A percentile compares a stretch with the other conserved stretches of the same genome.
Conservation (phyloP, 2,888 invertebrate genomes). For the Phaonia tiefii region DNA sequence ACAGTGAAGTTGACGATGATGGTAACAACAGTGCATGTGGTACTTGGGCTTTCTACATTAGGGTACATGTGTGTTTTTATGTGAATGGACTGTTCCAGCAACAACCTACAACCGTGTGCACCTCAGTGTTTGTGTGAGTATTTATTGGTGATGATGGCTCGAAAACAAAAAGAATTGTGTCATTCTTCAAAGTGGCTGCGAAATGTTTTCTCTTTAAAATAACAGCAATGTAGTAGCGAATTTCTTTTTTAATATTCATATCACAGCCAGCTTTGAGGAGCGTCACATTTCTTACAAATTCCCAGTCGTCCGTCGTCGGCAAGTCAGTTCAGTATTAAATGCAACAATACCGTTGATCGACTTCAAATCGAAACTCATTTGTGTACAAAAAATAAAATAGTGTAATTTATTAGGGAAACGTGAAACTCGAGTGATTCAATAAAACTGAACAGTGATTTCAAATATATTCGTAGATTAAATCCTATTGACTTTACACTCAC, state of each 20-base stretch:
- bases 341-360: background rate
- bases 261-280: constrained; percentile 99
- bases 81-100: no score
- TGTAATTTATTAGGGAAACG: constrained; percentile 14
- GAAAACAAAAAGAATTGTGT: constrained; percentile 77
- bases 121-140: background rate
- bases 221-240: background rate
- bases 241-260: constrained; percentile 83
- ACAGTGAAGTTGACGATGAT: no score
- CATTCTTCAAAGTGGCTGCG: constrained; percentile 95
- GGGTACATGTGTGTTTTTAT: no score
- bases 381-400: constrained; percentile 24
- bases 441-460: no score
- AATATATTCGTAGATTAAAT: no score
- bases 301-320: background rate
- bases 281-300: constrained; percentile 81
- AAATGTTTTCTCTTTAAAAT: constrained; percentile 84
- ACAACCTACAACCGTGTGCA: no score
- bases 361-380: background rate
- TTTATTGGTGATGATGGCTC: constrained; percentile 47
- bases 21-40: no score
- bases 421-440: background rate
- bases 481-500: constrained; percentile 26
- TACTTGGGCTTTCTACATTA: no score
- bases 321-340: background rate